Percentiles rank a stretch among this genome's conserved stretches.
phyloP scores from a whole-genome alignment of 2,888 invertebrate genomes.

The Leptopilina syphax region DNA sequence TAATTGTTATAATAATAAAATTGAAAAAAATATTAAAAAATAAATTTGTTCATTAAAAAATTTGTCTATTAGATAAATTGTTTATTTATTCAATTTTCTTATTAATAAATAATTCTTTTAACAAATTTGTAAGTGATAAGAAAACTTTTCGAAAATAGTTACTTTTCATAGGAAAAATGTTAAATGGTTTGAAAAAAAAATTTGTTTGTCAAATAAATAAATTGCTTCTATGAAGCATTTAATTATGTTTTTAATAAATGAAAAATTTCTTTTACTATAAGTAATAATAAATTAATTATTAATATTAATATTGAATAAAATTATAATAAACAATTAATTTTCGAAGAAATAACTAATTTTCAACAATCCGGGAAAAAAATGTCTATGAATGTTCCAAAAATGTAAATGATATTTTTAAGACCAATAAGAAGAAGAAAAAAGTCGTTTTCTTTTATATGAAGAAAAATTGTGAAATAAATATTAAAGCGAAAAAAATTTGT shows the following conservation, averaged over 20 bases:
- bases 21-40: too few relatives aligned
- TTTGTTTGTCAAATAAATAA: not conserved
- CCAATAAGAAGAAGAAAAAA: not conserved
- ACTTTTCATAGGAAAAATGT: not conserved
- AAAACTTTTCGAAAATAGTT: not conserved
- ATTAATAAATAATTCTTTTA: too few relatives aligned
- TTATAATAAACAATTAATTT: not conserved
- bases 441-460: not conserved
- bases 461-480: conserved; percentile 12
- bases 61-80: too few relatives aligned
- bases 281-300: not conserved
- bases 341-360: too few relatives aligned
- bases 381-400: conserved; percentile 31
- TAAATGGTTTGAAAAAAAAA: not conserved
- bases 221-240: conserved; percentile 3
- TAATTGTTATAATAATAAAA: too few relatives aligned
- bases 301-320: not conserved
- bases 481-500: conserved; percentile 56
- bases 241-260: not conserved
- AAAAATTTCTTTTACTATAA: not conserved
- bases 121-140: too few relatives aligned
- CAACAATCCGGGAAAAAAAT: not conserved
- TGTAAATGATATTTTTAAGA: not conserved
- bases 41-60: too few relatives aligned
- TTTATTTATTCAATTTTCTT: too few relatives aligned